These are phyloP conservation scores for Thumatha senex DNA, from an alignment of 2,888 invertebrate species.

Conservation along the genomic window DNA sequence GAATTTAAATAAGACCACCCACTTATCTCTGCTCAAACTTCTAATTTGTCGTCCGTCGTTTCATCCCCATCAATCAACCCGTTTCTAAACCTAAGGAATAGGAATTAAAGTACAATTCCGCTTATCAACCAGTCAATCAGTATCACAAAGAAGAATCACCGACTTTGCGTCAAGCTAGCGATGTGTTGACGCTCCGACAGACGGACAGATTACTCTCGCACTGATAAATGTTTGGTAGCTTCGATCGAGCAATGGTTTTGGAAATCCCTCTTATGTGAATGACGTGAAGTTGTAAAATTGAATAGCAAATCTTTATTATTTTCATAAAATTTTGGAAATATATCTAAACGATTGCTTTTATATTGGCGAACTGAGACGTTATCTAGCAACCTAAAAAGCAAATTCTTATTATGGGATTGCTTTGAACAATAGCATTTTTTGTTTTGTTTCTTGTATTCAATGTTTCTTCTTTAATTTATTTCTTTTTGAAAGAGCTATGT, in stretches of 20 bases:
- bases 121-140: conserved; percentile 73
- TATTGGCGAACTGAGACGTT: conserved; percentile 20
- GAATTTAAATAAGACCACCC: conserved; percentile 33
- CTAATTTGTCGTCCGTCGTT: conserved; percentile 45
- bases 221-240: conserved; percentile 61
- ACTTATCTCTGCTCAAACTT: conserved; percentile 44
- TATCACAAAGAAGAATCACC: conserved; percentile 67
- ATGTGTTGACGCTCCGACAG: conserved; percentile 68
- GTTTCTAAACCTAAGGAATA: conserved; percentile 53
- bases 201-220: conserved; percentile 67
- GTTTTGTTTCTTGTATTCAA: too few species aligned
- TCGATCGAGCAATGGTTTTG: conserved; percentile 27
- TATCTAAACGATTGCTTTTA: conserved; percentile 30
- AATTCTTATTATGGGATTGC: too few species aligned
- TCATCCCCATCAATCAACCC: conserved; percentile 57
- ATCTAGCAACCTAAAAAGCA: too few species aligned
- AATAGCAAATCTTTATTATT: conserved; percentile 6
- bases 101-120: conserved; percentile 60
- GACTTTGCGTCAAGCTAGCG: conserved; percentile 55
- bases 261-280: conserved; percentile 37
- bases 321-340: conserved; percentile 17
- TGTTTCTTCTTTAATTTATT: too few species aligned
- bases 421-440: too few species aligned
- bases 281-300: conserved; percentile 33
- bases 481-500: too few species aligned